A percentile compares a stretch with the other conserved stretches of the same genome.
Evolutionary conservation across 1,140 invertebrate species (phyloP).

Genomic region (Formica selysi): DNA sequence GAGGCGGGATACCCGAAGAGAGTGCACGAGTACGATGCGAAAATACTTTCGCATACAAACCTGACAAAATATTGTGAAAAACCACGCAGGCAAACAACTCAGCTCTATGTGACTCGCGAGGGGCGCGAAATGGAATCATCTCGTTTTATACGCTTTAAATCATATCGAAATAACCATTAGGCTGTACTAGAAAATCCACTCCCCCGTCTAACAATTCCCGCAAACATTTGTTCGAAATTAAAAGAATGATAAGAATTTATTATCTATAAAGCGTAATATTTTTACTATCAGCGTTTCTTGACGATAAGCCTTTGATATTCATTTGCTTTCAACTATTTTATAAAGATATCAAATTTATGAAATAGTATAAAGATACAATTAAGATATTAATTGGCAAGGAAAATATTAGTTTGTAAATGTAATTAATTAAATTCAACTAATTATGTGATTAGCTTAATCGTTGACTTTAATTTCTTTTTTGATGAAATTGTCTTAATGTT

Average conservation of each 20-base stretch:
- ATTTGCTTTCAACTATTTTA: too few species aligned
- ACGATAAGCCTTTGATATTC: too few species aligned
- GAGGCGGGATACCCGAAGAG: conserved; percentile 30
- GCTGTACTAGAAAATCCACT: neutral
- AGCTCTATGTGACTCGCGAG: conserved; percentile 26
- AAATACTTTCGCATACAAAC: conserved; percentile 63
- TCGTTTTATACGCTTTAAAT: neutral
- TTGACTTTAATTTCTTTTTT: too few species aligned
- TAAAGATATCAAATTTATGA: too few species aligned
- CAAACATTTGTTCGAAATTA: conserved; percentile 6
- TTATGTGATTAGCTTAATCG: too few species aligned
- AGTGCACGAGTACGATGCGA: conserved; percentile 17
- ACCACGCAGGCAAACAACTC: conserved; percentile 51
- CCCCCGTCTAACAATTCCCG: neutral
- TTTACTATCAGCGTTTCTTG: too few species aligned
- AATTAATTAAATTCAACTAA: too few species aligned
- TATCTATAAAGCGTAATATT: too few species aligned
- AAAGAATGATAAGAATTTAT: conserved; percentile 6
- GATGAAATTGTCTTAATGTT: too few species aligned
- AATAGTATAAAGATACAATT: too few species aligned
- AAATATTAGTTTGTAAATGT: too few species aligned
- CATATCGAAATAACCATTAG: neutral
- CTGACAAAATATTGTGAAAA: conserved; percentile 74
- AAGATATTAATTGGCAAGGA: too few species aligned
- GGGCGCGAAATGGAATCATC: neutral